Base-by-base conservation (phyloP, 1,140 invertebrate species). In the Xylocopa sonorina region DNA sequence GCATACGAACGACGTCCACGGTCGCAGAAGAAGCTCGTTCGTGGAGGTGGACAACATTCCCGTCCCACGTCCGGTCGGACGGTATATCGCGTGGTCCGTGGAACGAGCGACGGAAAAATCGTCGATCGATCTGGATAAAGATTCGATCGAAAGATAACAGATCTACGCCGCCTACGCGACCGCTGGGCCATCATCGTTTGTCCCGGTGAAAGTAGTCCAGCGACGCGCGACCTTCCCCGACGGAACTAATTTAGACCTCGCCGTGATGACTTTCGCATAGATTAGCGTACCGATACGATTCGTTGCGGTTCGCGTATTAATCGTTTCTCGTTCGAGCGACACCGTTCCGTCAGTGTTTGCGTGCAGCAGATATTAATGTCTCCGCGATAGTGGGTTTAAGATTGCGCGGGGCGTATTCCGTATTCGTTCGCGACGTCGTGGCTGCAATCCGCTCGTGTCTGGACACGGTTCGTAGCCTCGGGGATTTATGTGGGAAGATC, bases 211-310 rank as follows among this genome's bases (percentile, higher is more conserved):
- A 84, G 80, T 81, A 29, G 27, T 58, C 27, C 14, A 27, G 14
- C 32, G 14, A 16, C 46, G 46, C n/a, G n/a, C n/a, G n/a, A n/a
- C n/a, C 50, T 43, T 32, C 60, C 60, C 51, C 34, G 50, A 67
- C 41, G 64, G 66, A 75, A 72, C 63, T 84, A 84, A 82, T 84
- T 79, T 62, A 60, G 66, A 64, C 29, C 77, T 69, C 41, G 64
- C 5, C 51, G 50, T 71, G 74, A 84, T 60, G 58, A 83, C 74
- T 75, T 68, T 71, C 69, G 48, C 53, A 9, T 53, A 9, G 38
- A 50, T 84, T 78, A 73, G 43, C 66, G 71, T 75, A 80, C 51
- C 34, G 7, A 21, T 53, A 32, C 18, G 46, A 66, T 82, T 75
- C 67, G 75, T 71, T 66, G 38, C 24, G 50, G 38, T 14, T n/a